Base-by-base conservation (phyloP, 2,888 invertebrate genomes). In the Macrosoma leucophasiata region DNA sequence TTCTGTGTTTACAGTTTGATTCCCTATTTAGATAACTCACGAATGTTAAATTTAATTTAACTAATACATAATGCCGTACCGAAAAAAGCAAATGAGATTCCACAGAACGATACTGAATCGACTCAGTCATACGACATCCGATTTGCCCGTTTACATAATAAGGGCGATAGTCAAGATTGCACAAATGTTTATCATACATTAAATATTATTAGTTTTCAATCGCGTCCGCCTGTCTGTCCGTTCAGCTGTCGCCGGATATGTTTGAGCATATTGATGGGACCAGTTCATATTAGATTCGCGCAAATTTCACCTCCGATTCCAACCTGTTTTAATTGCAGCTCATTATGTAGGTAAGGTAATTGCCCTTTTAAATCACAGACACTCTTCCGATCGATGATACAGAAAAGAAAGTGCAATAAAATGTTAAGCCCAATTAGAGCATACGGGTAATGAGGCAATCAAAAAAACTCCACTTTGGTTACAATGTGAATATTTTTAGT, bases 191-290 rank as follows among this genome's bases (percentile, higher is more conserved):
- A 11, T 15, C 15, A 15, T 3, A 13, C 8, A 9, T 11, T n/a
- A 17, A 17, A 28, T 33, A 34, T 34, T 34, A 69, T 71, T 66
- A 66, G 66, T 70, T 71, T 66, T 62, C 61, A 63, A 67, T 64
- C 60, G 64, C 63, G 62, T 66, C 68, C 69, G 71, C 63, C 60
- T 67, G 66, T 64, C 62, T 57, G 57, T 61, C 60, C 59, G 51
- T 50, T 59, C 52, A 55, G 55, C 61, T 68, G 71, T 72, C 73
- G 52, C 72, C 76, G 77, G 76, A 77, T 74, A 70, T 59, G 63
- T 66, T 67, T 56, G 64, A 64, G 61, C 56, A 67, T 68, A 77
- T 78, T 74, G 73, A 78, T 77, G 67, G 71, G 61, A 63, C 69
- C 66, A 66, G 62, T 66, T 46, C 40, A 43, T 36, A 29, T 32